Percentiles rank a stretch among this genome's conserved stretches.
Conservation (phyloP, 2,113 vertebrate species). For the Neoarius graeffei region DNA sequence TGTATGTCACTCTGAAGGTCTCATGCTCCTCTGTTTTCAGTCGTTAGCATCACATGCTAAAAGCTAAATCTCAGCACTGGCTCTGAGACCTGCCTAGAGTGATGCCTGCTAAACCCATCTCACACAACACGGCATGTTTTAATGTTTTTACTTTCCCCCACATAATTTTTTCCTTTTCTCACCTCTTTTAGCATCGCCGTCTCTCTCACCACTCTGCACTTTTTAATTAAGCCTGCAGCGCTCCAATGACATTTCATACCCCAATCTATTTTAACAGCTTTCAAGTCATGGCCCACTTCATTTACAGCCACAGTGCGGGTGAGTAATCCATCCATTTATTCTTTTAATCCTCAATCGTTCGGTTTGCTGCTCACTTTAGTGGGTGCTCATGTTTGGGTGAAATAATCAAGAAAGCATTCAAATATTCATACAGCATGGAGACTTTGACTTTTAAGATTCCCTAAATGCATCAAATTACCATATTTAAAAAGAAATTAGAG, state of each 20-base stretch:
- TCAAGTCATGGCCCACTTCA: slow-evolving; percentile 23
- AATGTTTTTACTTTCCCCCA: neutral
- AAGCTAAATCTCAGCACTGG: slow-evolving; percentile 6
- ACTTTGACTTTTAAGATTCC: slow-evolving; percentile 6
- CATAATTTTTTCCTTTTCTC: slow-evolving; percentile 22
- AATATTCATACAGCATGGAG: slow-evolving; percentile 8
- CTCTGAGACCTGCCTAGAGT: neutral
- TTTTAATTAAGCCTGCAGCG: slow-evolving; percentile 40
- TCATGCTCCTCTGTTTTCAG: neutral
- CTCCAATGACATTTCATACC: slow-evolving; percentile 35
- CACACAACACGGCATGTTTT: neutral
- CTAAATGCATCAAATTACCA: neutral
- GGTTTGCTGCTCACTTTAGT: slow-evolving; percentile 11
- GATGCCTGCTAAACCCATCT: slow-evolving; percentile 12
- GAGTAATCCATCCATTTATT: slow-evolving; percentile 34
- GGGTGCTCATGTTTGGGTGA: slow-evolving; percentile 11
- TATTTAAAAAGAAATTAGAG: slow-evolving; percentile 3
- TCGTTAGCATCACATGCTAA: neutral
- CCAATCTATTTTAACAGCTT: slow-evolving; percentile 35
- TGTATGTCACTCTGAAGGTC: neutral
- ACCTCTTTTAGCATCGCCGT: slow-evolving; percentile 25
- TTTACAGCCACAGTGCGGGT: slow-evolving; percentile 24
- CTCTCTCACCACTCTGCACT: neutral
- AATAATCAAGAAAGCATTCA: slow-evolving; percentile 30
- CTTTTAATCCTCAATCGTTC: neutral